phyloP scores from a whole-genome alignment of 2,888 invertebrate genomes.

The Trilocha varians region DNA sequence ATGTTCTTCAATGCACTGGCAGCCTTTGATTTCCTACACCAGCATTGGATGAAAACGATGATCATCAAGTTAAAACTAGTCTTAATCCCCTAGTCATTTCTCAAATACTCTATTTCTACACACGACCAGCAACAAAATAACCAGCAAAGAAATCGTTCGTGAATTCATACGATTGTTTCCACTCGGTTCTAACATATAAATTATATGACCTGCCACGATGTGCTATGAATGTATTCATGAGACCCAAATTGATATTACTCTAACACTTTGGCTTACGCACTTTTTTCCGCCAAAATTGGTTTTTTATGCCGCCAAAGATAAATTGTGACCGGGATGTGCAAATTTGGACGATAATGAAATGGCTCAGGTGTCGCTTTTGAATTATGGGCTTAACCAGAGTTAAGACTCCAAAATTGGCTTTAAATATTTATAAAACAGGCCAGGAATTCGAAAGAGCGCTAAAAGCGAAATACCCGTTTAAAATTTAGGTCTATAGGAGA shows the following conservation, averaged over 20 bases:
- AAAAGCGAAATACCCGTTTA: too few relatives aligned
- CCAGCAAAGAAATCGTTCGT: slow-evolving; percentile 54
- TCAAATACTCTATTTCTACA: not conserved
- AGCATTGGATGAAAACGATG: not conserved
- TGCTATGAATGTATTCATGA: slow-evolving; percentile 68
- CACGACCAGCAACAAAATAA: not conserved
- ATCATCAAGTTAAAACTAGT: not conserved
- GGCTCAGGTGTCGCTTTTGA: not conserved
- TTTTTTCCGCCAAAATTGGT: slow-evolving; percentile 50
- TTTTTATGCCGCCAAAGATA: slow-evolving; percentile 53
- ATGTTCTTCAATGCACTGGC: too few relatives aligned
- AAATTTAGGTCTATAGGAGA: too few relatives aligned
- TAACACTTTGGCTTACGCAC: slow-evolving; percentile 51
- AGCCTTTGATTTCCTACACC: not conserved
- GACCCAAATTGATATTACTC: slow-evolving; percentile 68
- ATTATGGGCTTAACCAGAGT: not conserved
- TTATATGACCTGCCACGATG: slow-evolving; percentile 65
- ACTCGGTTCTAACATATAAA: slow-evolving; percentile 62
- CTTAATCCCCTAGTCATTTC: not conserved
- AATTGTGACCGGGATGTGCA: slow-evolving; percentile 62
- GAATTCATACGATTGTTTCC: slow-evolving; percentile 63
- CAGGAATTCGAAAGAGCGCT: too few relatives aligned
- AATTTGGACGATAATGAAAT: slow-evolving; percentile 50
- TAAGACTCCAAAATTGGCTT: too few relatives aligned
- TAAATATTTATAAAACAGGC: too few relatives aligned